These are phyloP conservation scores for Rhinogobio ventralis DNA, from an alignment of 2,797 vertebrate species.

Conservation along the genomic window DNA sequence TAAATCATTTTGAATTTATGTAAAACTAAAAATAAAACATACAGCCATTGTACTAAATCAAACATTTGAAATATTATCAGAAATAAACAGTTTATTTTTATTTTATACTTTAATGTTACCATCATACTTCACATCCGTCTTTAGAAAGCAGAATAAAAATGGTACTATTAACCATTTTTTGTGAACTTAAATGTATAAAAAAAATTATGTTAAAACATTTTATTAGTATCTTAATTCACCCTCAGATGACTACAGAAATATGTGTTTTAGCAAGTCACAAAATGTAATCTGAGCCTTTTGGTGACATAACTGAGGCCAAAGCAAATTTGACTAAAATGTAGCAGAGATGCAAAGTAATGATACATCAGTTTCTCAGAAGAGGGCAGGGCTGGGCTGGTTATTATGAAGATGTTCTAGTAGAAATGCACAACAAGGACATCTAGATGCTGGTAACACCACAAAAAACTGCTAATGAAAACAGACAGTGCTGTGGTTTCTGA, in stretches of 20 bases:
- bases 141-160: not conserved
- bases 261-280: not conserved
- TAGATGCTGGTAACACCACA: conserved; percentile 8
- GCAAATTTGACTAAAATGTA: not conserved
- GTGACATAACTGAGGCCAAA: not conserved
- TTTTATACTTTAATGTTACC: not conserved
- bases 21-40: too few relatives aligned
- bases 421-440: conserved; percentile 28
- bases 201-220: not conserved
- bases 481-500: conserved; percentile 1
- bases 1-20: too few relatives aligned
- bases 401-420: not conserved
- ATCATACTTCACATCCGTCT: not conserved
- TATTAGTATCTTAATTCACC: too few relatives aligned
- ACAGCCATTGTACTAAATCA: too few relatives aligned
- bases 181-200: not conserved
- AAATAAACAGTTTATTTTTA: not conserved
- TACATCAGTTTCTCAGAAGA: not conserved
- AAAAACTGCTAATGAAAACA: conserved; percentile 14
- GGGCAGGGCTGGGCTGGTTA: not conserved
- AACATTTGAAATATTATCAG: too few relatives aligned
- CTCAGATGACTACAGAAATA: not conserved
- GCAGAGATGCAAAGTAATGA: not conserved
- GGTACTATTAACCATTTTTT: not conserved
- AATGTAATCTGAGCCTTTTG: not conserved